Evolutionary conservation across 2,113 vertebrate species (phyloP).

Genomic region (Cyprinodon tularosa): DNA sequence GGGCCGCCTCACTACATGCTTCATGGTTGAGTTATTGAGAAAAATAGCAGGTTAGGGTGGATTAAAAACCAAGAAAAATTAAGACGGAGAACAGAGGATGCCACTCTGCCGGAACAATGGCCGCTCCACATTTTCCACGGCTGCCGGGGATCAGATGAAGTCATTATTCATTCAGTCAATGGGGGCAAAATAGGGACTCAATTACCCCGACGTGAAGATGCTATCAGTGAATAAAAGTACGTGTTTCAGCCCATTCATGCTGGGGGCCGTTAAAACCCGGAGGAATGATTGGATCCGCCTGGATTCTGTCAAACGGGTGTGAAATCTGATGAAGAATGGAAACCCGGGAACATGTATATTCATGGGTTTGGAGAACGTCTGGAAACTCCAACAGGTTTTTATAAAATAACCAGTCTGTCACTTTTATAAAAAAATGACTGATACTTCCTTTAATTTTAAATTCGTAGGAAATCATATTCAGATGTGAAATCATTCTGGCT

Average conservation of each 20-base stretch:
- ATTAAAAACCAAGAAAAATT: conserved; percentile 98
- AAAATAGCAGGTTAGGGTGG: conserved; percentile 76
- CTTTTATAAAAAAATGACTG: no score
- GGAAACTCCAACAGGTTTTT: no score
- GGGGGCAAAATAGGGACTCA: conserved; percentile 87
- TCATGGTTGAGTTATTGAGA: conserved; percentile 79
- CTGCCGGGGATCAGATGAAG: conserved; percentile 90
- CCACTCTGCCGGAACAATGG: conserved; percentile 91
- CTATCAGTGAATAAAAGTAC: conserved; percentile 99
- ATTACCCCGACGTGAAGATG: conserved; percentile 99
- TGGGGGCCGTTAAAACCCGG: conserved; percentile 94
- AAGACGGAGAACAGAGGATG: conserved; percentile 86
- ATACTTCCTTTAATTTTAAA: no score
- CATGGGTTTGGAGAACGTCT: conserved; percentile 21
- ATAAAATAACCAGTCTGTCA: no score
- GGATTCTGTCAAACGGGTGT: conserved; percentile 82
- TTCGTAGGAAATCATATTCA: no score
- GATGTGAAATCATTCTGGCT: no score
- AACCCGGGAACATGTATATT: conserved; percentile 66
- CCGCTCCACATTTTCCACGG: conserved; percentile 85
- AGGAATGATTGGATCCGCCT: conserved; percentile 94
- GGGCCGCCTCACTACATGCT: conserved; percentile 68
- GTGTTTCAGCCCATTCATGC: conserved; percentile 98
- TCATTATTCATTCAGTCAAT: conserved; percentile 97
- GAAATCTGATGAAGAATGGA: conserved; percentile 66